A percentile compares a stretch with the other conserved stretches of the same genome.
Conservation (phyloP, 1,140 invertebrate genomes). For the Alviniconcha marisindica region DNA sequence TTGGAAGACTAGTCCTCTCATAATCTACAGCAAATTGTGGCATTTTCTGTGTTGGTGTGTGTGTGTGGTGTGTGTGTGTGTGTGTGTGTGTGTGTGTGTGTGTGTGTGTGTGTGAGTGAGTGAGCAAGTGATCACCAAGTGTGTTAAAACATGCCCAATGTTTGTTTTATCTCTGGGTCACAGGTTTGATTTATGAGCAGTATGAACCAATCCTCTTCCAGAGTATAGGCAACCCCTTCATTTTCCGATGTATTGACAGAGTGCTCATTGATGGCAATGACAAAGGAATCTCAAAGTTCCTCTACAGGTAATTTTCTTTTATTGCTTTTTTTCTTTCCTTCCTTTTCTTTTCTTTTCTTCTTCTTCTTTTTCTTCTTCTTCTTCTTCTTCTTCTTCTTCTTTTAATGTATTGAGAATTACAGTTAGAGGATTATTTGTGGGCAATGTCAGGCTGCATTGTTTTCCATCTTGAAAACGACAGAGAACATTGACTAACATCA, state of each 20-base stretch:
- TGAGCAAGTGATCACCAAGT: no score
- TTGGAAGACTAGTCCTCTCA: no score
- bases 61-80: no score
- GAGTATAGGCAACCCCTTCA: constrained; percentile 77
- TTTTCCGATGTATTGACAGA: constrained; percentile 77
- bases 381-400: no score
- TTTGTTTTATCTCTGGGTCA: constrained; percentile 41
- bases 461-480: no score
- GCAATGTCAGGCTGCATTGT: no score
- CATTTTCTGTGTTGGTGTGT: no score
- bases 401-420: no score
- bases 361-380: constrained; percentile 20
- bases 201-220: constrained; percentile 77
- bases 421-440: no score
- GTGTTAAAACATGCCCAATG: neutral
- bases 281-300: constrained; percentile 74
- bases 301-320: constrained; percentile 71
- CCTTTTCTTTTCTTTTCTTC: neutral
- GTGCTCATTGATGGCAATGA: constrained; percentile 77
- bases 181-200: constrained; percentile 75
- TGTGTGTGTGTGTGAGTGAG: neutral
- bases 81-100: neutral
- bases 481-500: no score
- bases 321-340: neutral
- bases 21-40: no score